Evolutionary conservation across 1,140 invertebrate species (phyloP).

Genomic region (Atta cephalotes): DNA sequence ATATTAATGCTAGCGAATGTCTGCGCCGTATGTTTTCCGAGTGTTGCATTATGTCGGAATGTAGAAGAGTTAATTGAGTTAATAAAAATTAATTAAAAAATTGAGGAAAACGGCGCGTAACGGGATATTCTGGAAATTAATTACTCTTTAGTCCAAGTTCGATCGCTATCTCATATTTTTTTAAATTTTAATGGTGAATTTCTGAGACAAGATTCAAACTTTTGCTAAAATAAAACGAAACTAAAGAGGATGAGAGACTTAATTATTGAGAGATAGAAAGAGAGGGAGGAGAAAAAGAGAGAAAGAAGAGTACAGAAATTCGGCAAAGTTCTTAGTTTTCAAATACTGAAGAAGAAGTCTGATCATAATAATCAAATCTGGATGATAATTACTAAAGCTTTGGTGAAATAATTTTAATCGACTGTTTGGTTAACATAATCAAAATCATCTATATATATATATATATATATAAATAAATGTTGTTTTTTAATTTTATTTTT

Average conservation of each 20-base stretch:
- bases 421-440: too few relatives aligned
- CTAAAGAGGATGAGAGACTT: background rate
- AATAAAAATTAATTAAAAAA: background rate
- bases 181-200: background rate
- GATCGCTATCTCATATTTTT: background rate
- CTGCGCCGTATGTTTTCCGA: conserved; percentile 7
- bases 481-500: too few relatives aligned
- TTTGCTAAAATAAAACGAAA: background rate
- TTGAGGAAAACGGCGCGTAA: background rate
- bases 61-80: background rate
- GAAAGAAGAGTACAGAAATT: background rate
- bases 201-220: conserved; percentile 4
- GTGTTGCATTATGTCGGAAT: background rate
- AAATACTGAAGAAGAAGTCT: background rate
- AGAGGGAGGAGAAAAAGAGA: background rate
- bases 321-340: background rate
- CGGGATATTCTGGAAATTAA: background rate
- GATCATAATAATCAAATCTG: too few relatives aligned
- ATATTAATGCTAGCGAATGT: conserved; percentile 38
- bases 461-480: too few relatives aligned
- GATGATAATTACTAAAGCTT: too few relatives aligned
- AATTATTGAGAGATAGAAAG: conserved; percentile 8
- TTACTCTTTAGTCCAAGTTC: background rate
- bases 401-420: too few relatives aligned
- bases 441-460: too few relatives aligned